Percentiles rank a stretch among this genome's conserved stretches.
phyloP scores from a whole-genome alignment of 2,888 invertebrate species.

The Tetragnatha montana region DNA sequence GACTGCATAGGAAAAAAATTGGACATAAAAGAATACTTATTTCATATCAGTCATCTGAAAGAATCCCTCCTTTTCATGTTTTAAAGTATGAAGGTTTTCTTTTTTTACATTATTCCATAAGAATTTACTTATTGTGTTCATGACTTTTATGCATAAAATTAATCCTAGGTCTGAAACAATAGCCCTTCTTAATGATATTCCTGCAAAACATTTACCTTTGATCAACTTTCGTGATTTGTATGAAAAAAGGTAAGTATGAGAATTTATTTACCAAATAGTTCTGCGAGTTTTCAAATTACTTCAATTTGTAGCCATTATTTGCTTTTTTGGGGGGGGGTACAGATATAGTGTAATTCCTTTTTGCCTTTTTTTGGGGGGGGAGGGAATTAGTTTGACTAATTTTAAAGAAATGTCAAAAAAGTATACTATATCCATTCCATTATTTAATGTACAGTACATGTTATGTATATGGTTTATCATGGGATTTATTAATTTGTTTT shows the following conservation, averaged over 20 bases:
- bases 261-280: too few species aligned
- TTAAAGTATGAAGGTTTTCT: constrained; percentile 65
- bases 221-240: constrained; percentile 89
- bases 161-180: constrained; percentile 81
- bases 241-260: constrained; percentile 81
- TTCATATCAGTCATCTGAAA: constrained; percentile 76
- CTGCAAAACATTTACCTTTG: constrained; percentile 84
- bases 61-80: constrained; percentile 67
- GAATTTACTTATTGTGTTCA: neutral
- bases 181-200: constrained; percentile 85
- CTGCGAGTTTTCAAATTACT: too few species aligned
- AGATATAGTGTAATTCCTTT: too few species aligned
- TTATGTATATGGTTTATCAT: too few species aligned
- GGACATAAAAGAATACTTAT: constrained; percentile 88
- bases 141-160: neutral
- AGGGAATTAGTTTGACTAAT: too few species aligned
- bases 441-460: too few species aligned
- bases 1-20: constrained; percentile 87
- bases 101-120: neutral
- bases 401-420: too few species aligned
- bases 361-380: too few species aligned
- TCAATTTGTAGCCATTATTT: too few species aligned
- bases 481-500: too few species aligned
- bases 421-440: too few species aligned
- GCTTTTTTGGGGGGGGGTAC: too few species aligned